Evolutionary conservation across 2,797 vertebrate genomes (phyloP).

Genomic region (Loris lydekkerianus): DNA sequence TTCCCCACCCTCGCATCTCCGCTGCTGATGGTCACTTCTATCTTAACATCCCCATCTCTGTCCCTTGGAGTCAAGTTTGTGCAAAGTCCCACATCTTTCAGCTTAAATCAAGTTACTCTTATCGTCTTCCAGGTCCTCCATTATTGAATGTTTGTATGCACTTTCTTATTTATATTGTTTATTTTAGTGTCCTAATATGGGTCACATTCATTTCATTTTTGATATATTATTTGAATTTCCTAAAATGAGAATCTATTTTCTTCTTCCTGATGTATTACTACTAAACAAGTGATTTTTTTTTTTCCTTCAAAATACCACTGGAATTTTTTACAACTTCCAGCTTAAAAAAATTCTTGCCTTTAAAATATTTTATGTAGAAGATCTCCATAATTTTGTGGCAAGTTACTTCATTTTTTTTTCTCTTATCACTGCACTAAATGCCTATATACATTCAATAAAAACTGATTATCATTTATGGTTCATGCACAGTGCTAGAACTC

Average conservation of each 20-base stretch:
- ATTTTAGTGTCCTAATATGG: background rate
- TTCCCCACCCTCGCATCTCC: background rate
- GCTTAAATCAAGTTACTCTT: background rate
- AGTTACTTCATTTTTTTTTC: background rate
- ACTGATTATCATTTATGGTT: background rate
- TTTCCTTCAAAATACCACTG: background rate
- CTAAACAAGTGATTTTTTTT: background rate
- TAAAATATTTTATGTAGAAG: background rate
- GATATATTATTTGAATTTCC: background rate
- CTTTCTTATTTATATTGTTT: background rate
- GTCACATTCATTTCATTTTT: background rate
- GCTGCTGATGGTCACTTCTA: background rate
- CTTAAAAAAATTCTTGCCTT: background rate
- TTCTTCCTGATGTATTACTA: background rate
- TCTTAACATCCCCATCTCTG: background rate
- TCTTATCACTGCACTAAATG: background rate
- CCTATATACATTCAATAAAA: background rate
- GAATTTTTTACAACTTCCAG: background rate
- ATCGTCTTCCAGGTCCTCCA: background rate
- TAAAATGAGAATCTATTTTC: background rate
- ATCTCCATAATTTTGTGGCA: background rate
- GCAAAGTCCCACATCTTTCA: background rate
- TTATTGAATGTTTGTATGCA: background rate
- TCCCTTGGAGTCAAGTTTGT: too few species aligned
- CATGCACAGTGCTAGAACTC: background rate